Conservation (phyloP, 2,888 invertebrate genomes). For the Chalcis sispes region DNA sequence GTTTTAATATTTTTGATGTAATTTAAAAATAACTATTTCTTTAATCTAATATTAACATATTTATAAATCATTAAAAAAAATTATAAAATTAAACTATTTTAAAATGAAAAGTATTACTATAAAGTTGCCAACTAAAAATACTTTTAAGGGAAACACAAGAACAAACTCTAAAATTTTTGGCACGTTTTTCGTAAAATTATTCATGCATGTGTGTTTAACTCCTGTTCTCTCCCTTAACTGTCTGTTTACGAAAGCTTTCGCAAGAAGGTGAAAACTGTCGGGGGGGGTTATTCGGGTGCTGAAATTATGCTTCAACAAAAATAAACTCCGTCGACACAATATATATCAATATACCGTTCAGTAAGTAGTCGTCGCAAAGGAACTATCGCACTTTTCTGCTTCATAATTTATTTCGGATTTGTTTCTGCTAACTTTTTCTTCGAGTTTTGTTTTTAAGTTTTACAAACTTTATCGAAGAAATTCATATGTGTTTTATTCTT, state of each 20-base stretch:
- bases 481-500: not conserved
- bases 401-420: slow-evolving; percentile 13
- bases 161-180: slow-evolving; percentile 1
- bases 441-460: not conserved
- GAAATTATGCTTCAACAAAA: slow-evolving; percentile 46
- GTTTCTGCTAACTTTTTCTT: not conserved
- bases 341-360: slow-evolving; percentile 6
- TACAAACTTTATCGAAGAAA: not conserved
- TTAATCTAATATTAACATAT: too few species aligned
- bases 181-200: slow-evolving; percentile 24
- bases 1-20: too few species aligned
- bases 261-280: slow-evolving; percentile 43
- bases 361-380: too few species aligned
- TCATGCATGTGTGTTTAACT: not conserved
- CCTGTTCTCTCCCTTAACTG: not conserved
- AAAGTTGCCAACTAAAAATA: not conserved
- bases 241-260: slow-evolving; percentile 41
- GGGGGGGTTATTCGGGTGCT: not conserved
- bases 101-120: not conserved
- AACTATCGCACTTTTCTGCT: slow-evolving; percentile 10
- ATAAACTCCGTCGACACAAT: slow-evolving; percentile 38
- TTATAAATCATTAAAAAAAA: too few species aligned
- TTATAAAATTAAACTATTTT: not conserved
- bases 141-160: not conserved
- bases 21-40: too few species aligned